Evolutionary conservation across 2,113 vertebrate genomes (phyloP), one percentile per base, ranked within the genome.

Genomic region (Actenoides hombroni): DNA sequence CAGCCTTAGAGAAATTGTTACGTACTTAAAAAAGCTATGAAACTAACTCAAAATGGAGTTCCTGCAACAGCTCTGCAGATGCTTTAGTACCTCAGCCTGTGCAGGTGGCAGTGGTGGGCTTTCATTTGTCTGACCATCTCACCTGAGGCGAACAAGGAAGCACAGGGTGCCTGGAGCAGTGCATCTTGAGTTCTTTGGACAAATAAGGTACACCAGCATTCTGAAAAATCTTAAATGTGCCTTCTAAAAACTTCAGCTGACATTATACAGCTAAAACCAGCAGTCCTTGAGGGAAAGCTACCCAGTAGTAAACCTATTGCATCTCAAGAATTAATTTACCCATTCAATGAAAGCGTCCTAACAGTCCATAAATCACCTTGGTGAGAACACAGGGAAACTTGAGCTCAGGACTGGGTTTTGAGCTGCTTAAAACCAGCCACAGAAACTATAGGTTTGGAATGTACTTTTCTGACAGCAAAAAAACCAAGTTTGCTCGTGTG

Each of bases 311-410:
- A 63, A 25, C 21, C 16, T 46, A 3, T 5, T 57, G 14, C 53
- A 21, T 39, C 33, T 31, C 6, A 29, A 73, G 28, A 78, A 56
- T 73, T 61, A 3, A 13, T 33, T 59, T 20, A 21, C 16, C 21
- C 29, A 68, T 85, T n/a, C 6, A 60, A 7, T 74, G 21, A 8
- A 31, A n/a, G 54, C 13, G n/a, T 54, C 71, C 23, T 28, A 18
- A 11, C 0, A 1, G 10, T 53, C 19, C 13, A 4, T 40, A 9
- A 11, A 4, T 17, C 0, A 0, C 29, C 18, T 39, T 37, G 64
- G n/a, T 54, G 59, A 59, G 92, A 65, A 37, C 4, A 8, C 5
- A 12, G 37, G 57, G n/a, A 75, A 42, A 17, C 39, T 3, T 28
- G 25, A 61, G 33, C 23, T 71, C 13, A 26, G 53, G 37, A 10